Evolutionary conservation across 2,113 vertebrate species (phyloP).

Genomic region (Tapirus terrestris): DNA sequence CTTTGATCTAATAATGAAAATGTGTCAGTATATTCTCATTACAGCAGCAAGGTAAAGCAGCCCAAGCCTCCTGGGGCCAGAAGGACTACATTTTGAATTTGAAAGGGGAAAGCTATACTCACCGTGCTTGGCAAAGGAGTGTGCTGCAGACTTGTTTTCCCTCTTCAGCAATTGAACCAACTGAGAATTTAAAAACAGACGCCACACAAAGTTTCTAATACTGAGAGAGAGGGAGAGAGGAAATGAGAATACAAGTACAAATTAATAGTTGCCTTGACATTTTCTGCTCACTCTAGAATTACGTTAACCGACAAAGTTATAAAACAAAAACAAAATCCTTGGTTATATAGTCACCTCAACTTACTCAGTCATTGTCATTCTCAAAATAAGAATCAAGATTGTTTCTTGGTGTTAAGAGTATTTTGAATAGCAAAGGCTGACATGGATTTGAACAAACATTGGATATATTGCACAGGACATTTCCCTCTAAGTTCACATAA

Average conservation of each 20-base stretch:
- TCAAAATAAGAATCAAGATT: background rate
- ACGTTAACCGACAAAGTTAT: background rate
- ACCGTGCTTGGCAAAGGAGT: slow-evolving; percentile 3
- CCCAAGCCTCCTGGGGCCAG: slow-evolving; percentile 11
- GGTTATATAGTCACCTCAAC: background rate
- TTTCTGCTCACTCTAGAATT: background rate
- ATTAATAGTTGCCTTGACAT: background rate
- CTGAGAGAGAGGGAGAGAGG: background rate
- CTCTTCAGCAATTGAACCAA: background rate
- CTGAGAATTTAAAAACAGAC: slow-evolving; percentile 40
- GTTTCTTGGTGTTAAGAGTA: background rate
- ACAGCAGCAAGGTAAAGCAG: slow-evolving; percentile 71
- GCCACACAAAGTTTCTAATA: background rate
- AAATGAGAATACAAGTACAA: background rate
- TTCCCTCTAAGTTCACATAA: slow-evolving; percentile 15
- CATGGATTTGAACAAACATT: background rate
- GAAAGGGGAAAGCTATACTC: slow-evolving; percentile 60
- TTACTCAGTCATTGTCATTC: background rate
- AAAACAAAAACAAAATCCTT: background rate
- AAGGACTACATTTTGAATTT: slow-evolving; percentile 63
- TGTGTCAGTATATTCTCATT: slow-evolving; percentile 77
- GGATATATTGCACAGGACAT: background rate
- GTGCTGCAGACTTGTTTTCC: background rate
- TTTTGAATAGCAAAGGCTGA: slow-evolving; percentile 22
- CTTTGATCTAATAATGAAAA: slow-evolving; percentile 83